Evolutionary conservation across 2,888 invertebrate species (phyloP).

Genomic region (Stenodema calcarata): DNA sequence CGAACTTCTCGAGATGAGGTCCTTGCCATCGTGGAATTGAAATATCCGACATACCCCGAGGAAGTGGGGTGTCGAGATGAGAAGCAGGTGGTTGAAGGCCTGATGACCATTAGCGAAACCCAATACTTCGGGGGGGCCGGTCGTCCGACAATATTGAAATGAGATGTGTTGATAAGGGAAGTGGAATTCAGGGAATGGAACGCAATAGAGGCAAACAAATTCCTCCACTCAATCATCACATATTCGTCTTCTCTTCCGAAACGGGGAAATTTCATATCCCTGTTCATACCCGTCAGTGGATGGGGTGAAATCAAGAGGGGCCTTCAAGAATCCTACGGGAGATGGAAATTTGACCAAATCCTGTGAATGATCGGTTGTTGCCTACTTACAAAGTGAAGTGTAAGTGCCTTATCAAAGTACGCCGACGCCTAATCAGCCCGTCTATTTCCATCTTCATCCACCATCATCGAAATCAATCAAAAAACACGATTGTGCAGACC

Average conservation of each 20-base stretch:
- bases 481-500: no score
- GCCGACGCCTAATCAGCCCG: no score
- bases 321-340: background rate
- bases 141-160: slow-evolving; percentile 30
- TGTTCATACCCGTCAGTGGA: background rate
- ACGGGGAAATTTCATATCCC: slow-evolving; percentile 20
- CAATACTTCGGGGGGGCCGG: background rate
- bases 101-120: slow-evolving; percentile 23
- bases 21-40: background rate
- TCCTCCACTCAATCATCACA: slow-evolving; percentile 29
- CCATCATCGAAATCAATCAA: no score
- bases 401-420: no score
- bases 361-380: no score
- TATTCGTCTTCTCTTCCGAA: background rate
- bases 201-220: slow-evolving; percentile 25
- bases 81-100: background rate
- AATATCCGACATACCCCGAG: slow-evolving; percentile 7
- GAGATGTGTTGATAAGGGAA: slow-evolving; percentile 23
- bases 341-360: background rate
- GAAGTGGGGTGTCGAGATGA: background rate
- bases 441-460: no score
- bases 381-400: no score
- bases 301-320: background rate
- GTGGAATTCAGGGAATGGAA: slow-evolving; percentile 29
- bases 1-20: background rate